Percentiles rank a stretch among this genome's conserved stretches.
These are phyloP conservation scores for Aplochiton taeniatus DNA, from an alignment of 2,797 vertebrate genomes.

Conservation along the genomic window DNA sequence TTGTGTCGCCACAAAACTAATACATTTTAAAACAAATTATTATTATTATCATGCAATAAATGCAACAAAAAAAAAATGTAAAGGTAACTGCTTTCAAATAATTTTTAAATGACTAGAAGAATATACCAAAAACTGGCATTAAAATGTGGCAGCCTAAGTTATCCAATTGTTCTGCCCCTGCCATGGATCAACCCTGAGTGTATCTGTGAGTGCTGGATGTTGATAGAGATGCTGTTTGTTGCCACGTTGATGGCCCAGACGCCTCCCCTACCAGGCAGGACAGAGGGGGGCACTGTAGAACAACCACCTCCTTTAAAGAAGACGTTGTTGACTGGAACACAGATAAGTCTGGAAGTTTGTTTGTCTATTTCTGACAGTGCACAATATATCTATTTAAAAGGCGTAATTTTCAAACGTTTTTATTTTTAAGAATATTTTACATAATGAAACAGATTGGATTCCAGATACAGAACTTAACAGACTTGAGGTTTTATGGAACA, in stretches of 20 bases:
- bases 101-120: no score
- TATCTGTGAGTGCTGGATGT: slow-evolving; percentile 4
- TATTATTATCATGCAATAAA: neutral
- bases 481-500: neutral
- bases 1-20: neutral
- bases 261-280: slow-evolving; percentile 40
- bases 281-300: slow-evolving; percentile 73
- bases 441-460: no score
- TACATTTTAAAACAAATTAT: neutral
- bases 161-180: no score
- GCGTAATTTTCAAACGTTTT: no score
- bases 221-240: slow-evolving; percentile 55
- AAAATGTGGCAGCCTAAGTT: no score
- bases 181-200: slow-evolving; percentile 12
- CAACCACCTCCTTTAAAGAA: slow-evolving; percentile 43
- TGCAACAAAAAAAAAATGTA: slow-evolving; percentile 2
- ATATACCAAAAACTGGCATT: no score
- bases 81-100: neutral
- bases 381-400: no score
- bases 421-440: no score
- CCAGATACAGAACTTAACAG: no score
- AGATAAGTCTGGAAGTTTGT: neutral
- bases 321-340: slow-evolving; percentile 33
- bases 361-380: no score
- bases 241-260: slow-evolving; percentile 35